Conservation (phyloP, 2,797 vertebrate species). For the Spinus olivaceus region DNA sequence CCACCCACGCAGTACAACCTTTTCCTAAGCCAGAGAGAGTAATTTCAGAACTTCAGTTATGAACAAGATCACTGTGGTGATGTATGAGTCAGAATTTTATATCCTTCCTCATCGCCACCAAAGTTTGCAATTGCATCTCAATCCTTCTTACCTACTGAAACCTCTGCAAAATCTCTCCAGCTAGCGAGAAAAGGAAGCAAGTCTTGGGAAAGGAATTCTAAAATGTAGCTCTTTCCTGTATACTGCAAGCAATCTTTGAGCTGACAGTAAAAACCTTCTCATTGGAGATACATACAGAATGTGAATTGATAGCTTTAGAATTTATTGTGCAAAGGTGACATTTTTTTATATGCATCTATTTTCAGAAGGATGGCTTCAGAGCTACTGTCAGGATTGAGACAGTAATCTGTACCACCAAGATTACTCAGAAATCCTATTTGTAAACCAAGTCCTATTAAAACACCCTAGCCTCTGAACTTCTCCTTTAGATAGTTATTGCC, state of each 20-base stretch:
- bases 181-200: not conserved
- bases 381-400: not conserved
- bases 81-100: not conserved
- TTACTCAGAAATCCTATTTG: not conserved
- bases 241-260: not conserved
- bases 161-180: not conserved
- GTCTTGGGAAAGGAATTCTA: not conserved
- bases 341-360: not conserved
- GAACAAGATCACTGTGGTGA: not conserved
- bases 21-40: not conserved
- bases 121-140: not conserved
- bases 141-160: not conserved
- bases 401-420: not conserved
- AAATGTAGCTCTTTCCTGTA: not conserved
- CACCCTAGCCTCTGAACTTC: not conserved
- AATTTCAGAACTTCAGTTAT: not conserved
- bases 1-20: not conserved
- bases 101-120: not conserved
- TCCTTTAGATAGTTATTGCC: not conserved
- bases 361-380: not conserved
- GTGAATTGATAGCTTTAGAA: not conserved
- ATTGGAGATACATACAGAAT: not conserved
- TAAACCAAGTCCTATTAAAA: not conserved
- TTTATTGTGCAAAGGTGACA: not conserved
- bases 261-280: not conserved